Evolutionary conservation across 2,888 invertebrate species (phyloP).

Genomic region (Hypsopygia costalis): DNA sequence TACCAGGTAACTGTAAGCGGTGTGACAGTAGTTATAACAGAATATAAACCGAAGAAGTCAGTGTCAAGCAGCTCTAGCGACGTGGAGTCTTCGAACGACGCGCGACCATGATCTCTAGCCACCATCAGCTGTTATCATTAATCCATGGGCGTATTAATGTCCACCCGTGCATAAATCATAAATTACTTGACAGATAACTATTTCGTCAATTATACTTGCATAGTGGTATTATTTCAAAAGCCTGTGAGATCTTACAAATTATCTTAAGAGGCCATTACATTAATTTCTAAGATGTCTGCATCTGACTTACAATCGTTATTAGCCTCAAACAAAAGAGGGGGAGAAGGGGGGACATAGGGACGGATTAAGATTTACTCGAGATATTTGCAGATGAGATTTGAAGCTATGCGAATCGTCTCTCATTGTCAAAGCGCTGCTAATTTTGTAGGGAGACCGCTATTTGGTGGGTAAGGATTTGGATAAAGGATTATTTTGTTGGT

Average conservation of each 20-base stretch:
- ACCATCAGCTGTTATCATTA: no score
- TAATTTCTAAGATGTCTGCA: constrained; percentile 60
- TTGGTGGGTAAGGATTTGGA: constrained; percentile 8
- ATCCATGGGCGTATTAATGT: no score
- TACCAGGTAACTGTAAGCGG: constrained; percentile 91
- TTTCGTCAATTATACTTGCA: no score
- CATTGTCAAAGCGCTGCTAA: constrained; percentile 43
- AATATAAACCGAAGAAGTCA: constrained; percentile 91
- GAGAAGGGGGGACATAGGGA: constrained; percentile 21
- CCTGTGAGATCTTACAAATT: constrained; percentile 36
- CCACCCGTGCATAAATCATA: constrained; percentile 4
- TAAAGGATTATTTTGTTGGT: neutral
- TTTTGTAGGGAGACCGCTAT: constrained; percentile 29
- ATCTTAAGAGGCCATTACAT: constrained; percentile 53
- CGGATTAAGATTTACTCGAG: constrained; percentile 67
- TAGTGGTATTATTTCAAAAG: constrained; percentile 7
- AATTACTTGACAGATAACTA: neutral
- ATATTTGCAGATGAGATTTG: constrained; percentile 68
- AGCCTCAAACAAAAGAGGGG: constrained; percentile 40
- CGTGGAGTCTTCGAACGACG: constrained; percentile 73
- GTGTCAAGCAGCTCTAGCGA: constrained; percentile 71
- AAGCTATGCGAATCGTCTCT: constrained; percentile 42
- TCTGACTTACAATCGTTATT: constrained; percentile 52
- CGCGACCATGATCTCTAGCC: constrained; percentile 57
- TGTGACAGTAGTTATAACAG: constrained; percentile 98